Conservation (phyloP, 2,113 vertebrate species). For the Setophaga petechia region DNA sequence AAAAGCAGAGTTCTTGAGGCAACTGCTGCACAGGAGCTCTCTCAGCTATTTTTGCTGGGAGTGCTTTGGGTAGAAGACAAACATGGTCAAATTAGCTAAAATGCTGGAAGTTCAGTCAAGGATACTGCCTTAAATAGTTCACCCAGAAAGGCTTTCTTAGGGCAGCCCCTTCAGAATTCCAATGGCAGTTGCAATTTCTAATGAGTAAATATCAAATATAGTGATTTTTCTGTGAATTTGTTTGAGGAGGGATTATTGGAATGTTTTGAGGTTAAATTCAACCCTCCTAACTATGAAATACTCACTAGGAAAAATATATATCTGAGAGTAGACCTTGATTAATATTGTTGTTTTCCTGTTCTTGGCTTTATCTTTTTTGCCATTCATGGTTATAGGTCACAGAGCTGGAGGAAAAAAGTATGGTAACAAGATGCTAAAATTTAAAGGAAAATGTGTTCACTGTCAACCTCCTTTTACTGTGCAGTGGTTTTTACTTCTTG, state of each 20-base stretch:
- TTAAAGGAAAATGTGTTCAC: neutral
- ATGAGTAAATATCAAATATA: neutral
- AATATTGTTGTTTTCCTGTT: neutral
- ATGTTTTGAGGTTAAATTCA: neutral
- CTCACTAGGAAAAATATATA: neutral
- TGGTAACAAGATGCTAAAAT: neutral
- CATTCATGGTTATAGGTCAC: neutral
- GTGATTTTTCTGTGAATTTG: neutral
- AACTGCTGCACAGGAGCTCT: neutral
- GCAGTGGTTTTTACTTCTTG: neutral
- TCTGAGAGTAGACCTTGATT: neutral
- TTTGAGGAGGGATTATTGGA: neutral
- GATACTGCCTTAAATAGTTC: slow-evolving; percentile 55
- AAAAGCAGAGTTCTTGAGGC: neutral
- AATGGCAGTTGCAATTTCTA: neutral
- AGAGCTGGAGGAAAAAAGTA: neutral
- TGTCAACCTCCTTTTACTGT: neutral
- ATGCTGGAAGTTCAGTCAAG: slow-evolving; percentile 58
- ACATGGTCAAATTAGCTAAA: slow-evolving; percentile 38
- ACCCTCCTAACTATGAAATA: neutral
- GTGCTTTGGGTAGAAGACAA: slow-evolving; percentile 7
- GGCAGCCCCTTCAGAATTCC: slow-evolving; percentile 36
- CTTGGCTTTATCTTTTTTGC: neutral
- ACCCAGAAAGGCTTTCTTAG: slow-evolving; percentile 18
- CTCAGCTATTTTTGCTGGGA: slow-evolving; percentile 50